These are phyloP conservation scores for pig (Sus scrofa) DNA, from an alignment of 2,113 vertebrate genomes.

Conservation along the genomic window T2T-Sscrofa CM000816.6:37952501-37953000, in stretches of 20 bases:
- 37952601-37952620: slow-evolving; percentile 6
- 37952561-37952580: slow-evolving; percentile 27
- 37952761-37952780: not conserved
- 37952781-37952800: not conserved
- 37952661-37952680: slow-evolving; percentile 27
- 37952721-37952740: not conserved
- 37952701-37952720: slow-evolving; percentile 17
- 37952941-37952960: not conserved
- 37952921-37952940: not conserved
- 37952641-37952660: slow-evolving; percentile 12
- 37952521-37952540: not conserved
- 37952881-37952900: not conserved
- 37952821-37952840: not conserved
- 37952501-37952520: slow-evolving; percentile 24
- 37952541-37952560: not conserved
- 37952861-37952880: not conserved
- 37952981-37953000: not conserved
- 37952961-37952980: not conserved
- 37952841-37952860: slow-evolving; percentile 31
- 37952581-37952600: not conserved
- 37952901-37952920: not conserved
- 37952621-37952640: not conserved
- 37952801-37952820: not conserved
- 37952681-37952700: not conserved
- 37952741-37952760: not conserved